These are phyloP conservation scores for Choloepus didactylus DNA, from an alignment of 2,797 vertebrate genomes.

Conservation along the genomic window DNA sequence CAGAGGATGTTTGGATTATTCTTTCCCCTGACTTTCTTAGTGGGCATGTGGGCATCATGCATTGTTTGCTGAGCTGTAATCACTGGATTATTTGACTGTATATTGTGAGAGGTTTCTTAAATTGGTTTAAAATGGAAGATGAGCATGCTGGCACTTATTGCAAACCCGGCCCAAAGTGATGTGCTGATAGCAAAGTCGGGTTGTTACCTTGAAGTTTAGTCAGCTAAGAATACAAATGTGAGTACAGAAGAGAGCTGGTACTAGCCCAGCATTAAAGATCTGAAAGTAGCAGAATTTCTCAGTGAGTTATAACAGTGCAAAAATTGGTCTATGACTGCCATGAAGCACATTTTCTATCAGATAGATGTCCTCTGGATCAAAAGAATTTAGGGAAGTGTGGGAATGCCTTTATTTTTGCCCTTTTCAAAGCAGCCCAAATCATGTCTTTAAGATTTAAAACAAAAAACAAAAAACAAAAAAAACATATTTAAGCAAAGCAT, in stretches of 20 bases:
- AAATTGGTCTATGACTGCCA: slow-evolving; percentile 24
- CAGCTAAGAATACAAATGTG: slow-evolving; percentile 69
- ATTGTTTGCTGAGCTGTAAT: not conserved
- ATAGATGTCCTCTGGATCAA: not conserved
- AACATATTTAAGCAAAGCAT: slow-evolving; percentile 50
- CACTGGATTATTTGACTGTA: not conserved
- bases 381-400: not conserved
- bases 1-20: not conserved
- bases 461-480: not conserved
- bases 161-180: slow-evolving; percentile 48
- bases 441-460: not conserved
- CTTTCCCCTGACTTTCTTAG: not conserved
- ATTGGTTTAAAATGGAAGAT: slow-evolving; percentile 26
- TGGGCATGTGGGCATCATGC: not conserved
- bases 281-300: slow-evolving; percentile 77
- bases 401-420: not conserved
- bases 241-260: not conserved
- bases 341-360: not conserved
- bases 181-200: slow-evolving; percentile 69
- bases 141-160: not conserved
- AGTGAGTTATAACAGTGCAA: slow-evolving; percentile 63
- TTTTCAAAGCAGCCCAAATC: not conserved
- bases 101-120: not conserved
- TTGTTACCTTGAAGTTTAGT: slow-evolving; percentile 81
- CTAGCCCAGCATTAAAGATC: slow-evolving; percentile 68